Evolutionary conservation across 2,113 vertebrate genomes (phyloP), one percentile per base, ranked within the genome.

Genomic region (Halichoerus grypus): DNA sequence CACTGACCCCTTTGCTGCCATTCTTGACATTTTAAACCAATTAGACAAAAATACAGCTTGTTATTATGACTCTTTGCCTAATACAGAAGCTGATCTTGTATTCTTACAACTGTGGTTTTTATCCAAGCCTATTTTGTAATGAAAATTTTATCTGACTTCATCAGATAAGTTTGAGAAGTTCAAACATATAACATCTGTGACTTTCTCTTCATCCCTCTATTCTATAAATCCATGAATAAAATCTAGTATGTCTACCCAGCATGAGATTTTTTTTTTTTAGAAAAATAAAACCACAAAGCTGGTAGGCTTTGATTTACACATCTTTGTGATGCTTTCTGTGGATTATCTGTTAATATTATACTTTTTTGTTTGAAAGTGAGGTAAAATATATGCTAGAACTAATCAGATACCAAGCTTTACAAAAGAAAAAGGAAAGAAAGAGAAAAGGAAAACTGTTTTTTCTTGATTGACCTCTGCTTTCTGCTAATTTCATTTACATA

Each of bases 71-170:
- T 94, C 76, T 91, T 42, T 71, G 85, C 93, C 61, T 83, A 22
- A 21, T 80, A 57, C 39, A 31, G 63, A 88, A 55, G 42, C 86
- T 86, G 84, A 57, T 92, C 80, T 85, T 92, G 1, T 42, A 55
- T 63, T 88, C 87, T 65, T 88, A 71, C 51, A 80, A 83, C 67
- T 88, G 0, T 96, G 71, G 11, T 89, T 93, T 91, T 86, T 81
- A 81, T 93, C 79, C 77, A 72, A 71, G 92, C 24, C 55, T 90
- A 24, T 94, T 96, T 92, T 95, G 22, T 87, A 95, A 92, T 97
- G 92, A 97, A 96, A 98, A 88, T 92, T 65, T 71, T 93, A 69
- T 93, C 87, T 88, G 67, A 84, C 96, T 96, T 95, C 13, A 90
- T 96, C 63, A 95, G 39, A 77, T 90, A 12, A 88, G 42, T 96